A percentile compares a stretch with the other conserved stretches of the same genome.
Evolutionary conservation across 2,888 invertebrate species (phyloP).

Genomic region (Lochmaea capreae): DNA sequence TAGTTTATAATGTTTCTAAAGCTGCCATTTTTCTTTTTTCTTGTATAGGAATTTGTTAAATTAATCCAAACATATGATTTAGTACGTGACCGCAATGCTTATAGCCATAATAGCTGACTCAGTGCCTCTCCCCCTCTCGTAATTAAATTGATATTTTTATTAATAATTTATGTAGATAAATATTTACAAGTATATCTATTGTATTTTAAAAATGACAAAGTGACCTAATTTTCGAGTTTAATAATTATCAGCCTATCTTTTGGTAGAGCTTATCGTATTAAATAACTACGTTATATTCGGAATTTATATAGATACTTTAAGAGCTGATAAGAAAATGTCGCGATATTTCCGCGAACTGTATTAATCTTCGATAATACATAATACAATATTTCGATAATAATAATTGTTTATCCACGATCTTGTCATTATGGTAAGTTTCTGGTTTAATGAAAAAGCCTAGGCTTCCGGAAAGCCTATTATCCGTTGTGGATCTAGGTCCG

Average conservation of each 20-base stretch:
- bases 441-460: too few species aligned
- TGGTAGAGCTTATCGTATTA: not conserved
- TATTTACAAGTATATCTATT: not conserved
- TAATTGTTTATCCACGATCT: too few species aligned
- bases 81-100: too few species aligned
- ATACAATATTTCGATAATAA: too few species aligned
- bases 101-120: too few species aligned
- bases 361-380: not conserved
- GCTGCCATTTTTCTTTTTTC: too few species aligned
- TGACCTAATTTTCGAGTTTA: not conserved
- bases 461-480: too few species aligned
- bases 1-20: too few species aligned
- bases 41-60: too few species aligned
- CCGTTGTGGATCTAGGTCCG: too few species aligned
- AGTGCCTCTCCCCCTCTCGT: not conserved
- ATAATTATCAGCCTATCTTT: conserved; percentile 2
- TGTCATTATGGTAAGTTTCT: too few species aligned
- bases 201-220: not conserved
- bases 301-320: not conserved
- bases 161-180: not conserved
- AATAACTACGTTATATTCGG: not conserved
- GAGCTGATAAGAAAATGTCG: not conserved
- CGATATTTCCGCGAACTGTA: not conserved
- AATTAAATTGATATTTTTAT: not conserved
- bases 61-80: too few species aligned